Evolutionary conservation across 2,797 vertebrate species (phyloP).

Genomic region (Xerus rutilus): DNA sequence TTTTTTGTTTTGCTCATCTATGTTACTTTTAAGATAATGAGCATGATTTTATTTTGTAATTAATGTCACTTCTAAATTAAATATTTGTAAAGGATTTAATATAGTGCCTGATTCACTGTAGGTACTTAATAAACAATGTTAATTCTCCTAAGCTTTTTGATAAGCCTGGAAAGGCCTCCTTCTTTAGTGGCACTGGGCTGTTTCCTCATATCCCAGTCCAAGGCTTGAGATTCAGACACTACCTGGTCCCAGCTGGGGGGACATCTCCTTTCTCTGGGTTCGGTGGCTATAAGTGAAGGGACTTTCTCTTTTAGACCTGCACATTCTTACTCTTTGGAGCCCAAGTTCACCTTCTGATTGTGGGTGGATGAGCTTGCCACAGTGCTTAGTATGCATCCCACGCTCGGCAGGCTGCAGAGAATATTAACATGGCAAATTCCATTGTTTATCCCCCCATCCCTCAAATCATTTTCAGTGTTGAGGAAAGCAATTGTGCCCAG

Average conservation of each 20-base stretch:
- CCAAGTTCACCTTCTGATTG: not conserved
- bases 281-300: not conserved
- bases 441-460: conserved; percentile 59
- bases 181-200: not conserved
- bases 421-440: conserved; percentile 69
- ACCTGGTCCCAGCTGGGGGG: not conserved
- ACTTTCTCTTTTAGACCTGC: not conserved
- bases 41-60: conserved; percentile 51
- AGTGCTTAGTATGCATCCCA: conserved; percentile 51
- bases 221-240: not conserved
- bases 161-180: not conserved
- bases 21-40: conserved; percentile 62
- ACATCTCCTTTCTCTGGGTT: not conserved
- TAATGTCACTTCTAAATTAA: conserved; percentile 58
- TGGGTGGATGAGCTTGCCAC: not conserved
- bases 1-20: conserved; percentile 48
- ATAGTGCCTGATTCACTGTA: not conserved
- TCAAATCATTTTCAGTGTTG: conserved; percentile 63
- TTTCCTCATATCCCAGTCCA: not conserved
- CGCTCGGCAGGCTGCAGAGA: conserved; percentile 55
- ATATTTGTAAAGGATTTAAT: conserved; percentile 63
- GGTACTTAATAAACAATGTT: conserved; percentile 24
- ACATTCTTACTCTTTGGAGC: not conserved
- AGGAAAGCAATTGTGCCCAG: conserved; percentile 64
- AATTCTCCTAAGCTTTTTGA: not conserved